Percentiles rank a stretch among this genome's conserved stretches.
phyloP scores from a whole-genome alignment of 2,113 vertebrate species.

The Strigops habroptila region DNA sequence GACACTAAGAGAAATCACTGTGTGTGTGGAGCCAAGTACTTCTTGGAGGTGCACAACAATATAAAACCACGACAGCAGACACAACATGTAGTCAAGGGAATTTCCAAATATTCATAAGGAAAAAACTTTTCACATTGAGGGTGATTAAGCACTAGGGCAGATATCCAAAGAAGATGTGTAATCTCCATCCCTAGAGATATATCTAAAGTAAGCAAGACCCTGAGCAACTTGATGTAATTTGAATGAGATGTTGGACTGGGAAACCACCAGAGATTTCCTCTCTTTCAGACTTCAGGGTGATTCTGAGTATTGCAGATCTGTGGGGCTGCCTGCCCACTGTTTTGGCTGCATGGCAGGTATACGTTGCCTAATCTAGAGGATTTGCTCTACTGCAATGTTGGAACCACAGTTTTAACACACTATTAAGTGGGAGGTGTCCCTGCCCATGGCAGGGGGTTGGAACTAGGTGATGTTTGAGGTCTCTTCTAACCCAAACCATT shows the following conservation, averaged over 20 bases:
- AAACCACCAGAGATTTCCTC: neutral
- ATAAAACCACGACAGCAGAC: neutral
- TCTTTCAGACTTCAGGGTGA: neutral
- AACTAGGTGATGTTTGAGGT: neutral
- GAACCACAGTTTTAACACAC: neutral
- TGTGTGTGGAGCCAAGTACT: neutral
- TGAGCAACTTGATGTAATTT: rapidly evolving
- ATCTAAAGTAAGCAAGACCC: neutral
- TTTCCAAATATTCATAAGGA: neutral
- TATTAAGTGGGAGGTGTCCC: too few relatives aligned
- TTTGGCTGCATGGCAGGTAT: neutral
- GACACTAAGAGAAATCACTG: neutral
- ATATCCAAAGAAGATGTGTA: neutral
- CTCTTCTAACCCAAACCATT: neutral
- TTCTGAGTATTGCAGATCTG: neutral
- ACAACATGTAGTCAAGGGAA: neutral
- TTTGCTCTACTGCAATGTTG: neutral
- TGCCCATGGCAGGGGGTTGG: neutral
- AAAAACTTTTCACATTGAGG: neutral
- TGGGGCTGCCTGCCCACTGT: rapidly evolving
- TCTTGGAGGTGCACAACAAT: neutral
- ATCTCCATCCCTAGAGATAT: neutral
- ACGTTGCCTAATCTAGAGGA: neutral
- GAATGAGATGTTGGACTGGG: neutral
- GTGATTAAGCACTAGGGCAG: neutral